phyloP scores from a whole-genome alignment of 2,888 invertebrate genomes.

The Argyresthia goedartella region DNA sequence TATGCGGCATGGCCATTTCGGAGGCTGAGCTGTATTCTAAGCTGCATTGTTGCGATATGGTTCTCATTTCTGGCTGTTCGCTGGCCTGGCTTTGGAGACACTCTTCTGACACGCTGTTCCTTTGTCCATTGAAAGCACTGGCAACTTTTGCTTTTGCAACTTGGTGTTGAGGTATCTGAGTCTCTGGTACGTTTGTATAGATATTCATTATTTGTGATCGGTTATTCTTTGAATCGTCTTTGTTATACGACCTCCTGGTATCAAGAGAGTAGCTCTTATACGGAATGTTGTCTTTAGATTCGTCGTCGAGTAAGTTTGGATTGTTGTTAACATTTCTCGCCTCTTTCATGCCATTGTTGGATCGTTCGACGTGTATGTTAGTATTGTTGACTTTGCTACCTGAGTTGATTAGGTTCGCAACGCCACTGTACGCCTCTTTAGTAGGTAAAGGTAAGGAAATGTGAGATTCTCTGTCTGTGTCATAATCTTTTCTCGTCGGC shows the following conservation, averaged over 20 bases:
- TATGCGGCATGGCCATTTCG: slow-evolving; percentile 63
- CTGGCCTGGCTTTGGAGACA: slow-evolving; percentile 51
- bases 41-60: slow-evolving; percentile 79
- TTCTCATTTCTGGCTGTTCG: slow-evolving; percentile 68
- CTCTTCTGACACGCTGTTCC: slow-evolving; percentile 57
- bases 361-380: slow-evolving; percentile 79
- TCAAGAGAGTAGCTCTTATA: slow-evolving; percentile 51
- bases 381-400: slow-evolving; percentile 86
- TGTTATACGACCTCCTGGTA: slow-evolving; percentile 43
- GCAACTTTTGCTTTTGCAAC: slow-evolving; percentile 46
- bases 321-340: slow-evolving; percentile 65
- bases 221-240: slow-evolving; percentile 45
- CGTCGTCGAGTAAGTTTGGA: slow-evolving; percentile 76
- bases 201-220: slow-evolving; percentile 67
- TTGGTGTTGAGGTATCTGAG: slow-evolving; percentile 72
- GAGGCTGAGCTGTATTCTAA: slow-evolving; percentile 77
- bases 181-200: slow-evolving; percentile 75
- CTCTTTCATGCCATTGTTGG: slow-evolving; percentile 67
- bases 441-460: slow-evolving; percentile 61
- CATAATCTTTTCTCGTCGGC: slow-evolving; percentile 71
- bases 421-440: slow-evolving; percentile 59
- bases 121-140: slow-evolving; percentile 41
- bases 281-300: slow-evolving; percentile 63
- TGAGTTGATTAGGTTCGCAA: slow-evolving; percentile 74
- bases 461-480: slow-evolving; percentile 50